These are phyloP conservation scores for Orthonyx spaldingii DNA, from an alignment of 2,113 vertebrate genomes.

Conservation along the genomic window DNA sequence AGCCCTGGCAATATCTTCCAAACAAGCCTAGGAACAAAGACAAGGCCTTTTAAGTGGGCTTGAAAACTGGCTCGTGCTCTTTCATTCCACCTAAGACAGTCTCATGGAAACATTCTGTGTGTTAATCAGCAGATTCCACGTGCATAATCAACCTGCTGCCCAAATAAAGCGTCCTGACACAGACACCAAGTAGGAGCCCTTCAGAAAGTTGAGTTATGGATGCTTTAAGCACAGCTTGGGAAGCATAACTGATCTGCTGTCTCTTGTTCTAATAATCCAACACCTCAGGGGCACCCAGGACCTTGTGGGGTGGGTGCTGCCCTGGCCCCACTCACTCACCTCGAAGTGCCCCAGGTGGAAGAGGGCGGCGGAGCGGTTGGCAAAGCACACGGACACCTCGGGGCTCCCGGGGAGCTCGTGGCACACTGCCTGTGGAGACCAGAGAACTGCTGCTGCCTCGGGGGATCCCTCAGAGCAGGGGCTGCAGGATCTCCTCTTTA, in stretches of 20 bases:
- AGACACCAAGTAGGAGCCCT: background rate
- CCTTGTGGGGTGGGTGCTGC: background rate
- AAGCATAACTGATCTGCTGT: background rate
- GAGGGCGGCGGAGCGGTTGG: conserved; percentile 90
- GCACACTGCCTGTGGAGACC: conserved; percentile 77
- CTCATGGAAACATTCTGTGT: background rate
- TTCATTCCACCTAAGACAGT: background rate
- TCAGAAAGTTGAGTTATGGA: fast-evolving
- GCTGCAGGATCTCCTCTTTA: background rate
- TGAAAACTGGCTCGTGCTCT: background rate
- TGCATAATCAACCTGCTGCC: background rate
- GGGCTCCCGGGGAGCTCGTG: conserved; percentile 71
- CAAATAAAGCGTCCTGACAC: background rate
- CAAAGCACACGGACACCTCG: conserved; percentile 84
- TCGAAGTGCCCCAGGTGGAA: conserved; percentile 78
- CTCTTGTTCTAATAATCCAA: background rate
- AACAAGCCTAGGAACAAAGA: conserved; percentile 75
- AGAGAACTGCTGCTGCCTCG: background rate
- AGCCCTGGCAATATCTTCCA: conserved; percentile 83
- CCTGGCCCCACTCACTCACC: conserved; percentile 62
- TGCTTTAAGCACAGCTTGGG: background rate
- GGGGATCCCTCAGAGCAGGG: background rate
- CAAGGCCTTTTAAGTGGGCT: background rate
- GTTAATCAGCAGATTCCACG: background rate
- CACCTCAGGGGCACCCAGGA: background rate